Base-by-base conservation (phyloP, 2,888 invertebrate species). In the Theretra japonica region DNA sequence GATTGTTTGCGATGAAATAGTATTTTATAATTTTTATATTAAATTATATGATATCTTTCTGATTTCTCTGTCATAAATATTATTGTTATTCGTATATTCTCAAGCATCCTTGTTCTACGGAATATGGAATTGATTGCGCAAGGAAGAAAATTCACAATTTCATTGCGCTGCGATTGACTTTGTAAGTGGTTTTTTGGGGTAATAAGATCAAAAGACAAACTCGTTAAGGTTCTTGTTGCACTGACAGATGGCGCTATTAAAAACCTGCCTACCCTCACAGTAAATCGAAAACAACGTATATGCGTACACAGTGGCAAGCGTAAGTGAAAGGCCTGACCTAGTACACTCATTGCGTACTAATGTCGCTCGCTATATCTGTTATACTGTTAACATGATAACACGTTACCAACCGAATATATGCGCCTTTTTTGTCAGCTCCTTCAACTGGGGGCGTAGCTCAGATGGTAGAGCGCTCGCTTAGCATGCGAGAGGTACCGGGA, bases 401-500 rank as follows among this genome's bases (percentile, higher is more conserved):
- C 23, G 70, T 30, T n/a, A 2, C 48, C 7, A 25, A 23, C n/a
- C 25, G 23, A 58, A 57, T 59, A n/a, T 28, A 25, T n/a, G 19
- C 0, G 6, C 41, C n/a, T 28, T 11, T 70, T 70, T 70, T 11
- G 28, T 11, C 23, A 19, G 2, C 6, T 5, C 1, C 2, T 0
- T 1, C n/a, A 79, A 72, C 77, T 75, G 94, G 92, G 93, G 94
- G 92, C 93, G 94, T 94, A 94, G 94, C 93, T 94, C 94, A 94
- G 94, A 94, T 93, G 94, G 94, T 94, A 94, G 94, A 94, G 94
- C 93, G 94, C 94, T 94, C 94, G 93, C 94, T 94, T 93, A 94
- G 93, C 94, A 94, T 94, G 94, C 88, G 93, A 93, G 94, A 93
- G 91, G 92, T 93, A 93, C 93, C 91, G 94, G 93, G 92, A 94